phyloP scores from a whole-genome alignment of 2,113 vertebrate species.

The Speoplatyrhinus poulsoni region DNA sequence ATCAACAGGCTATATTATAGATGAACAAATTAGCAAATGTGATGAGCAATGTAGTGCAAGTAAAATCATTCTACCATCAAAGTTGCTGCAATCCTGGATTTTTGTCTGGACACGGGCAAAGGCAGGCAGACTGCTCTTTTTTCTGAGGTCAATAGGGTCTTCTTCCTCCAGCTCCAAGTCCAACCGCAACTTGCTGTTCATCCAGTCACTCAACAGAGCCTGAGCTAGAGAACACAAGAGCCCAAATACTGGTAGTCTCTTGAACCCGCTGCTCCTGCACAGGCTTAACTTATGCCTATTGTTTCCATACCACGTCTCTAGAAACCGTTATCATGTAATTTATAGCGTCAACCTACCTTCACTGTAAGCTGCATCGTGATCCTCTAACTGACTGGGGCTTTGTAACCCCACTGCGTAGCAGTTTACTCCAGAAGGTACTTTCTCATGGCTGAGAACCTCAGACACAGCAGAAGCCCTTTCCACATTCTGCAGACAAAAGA shows the following conservation, averaged over 20 bases:
- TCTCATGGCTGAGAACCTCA: slow-evolving; percentile 74
- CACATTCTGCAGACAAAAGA: slow-evolving; percentile 69
- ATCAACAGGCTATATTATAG: background rate
- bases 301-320: slow-evolving; percentile 15
- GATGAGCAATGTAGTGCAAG: background rate
- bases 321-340: background rate
- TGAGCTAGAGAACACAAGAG: slow-evolving; percentile 75
- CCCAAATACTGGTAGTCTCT: background rate
- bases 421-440: slow-evolving; percentile 40
- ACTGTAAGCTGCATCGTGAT: slow-evolving; percentile 78
- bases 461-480: slow-evolving; percentile 80
- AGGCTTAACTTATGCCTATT: background rate
- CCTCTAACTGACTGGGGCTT: slow-evolving; percentile 74
- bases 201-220: slow-evolving; percentile 84
- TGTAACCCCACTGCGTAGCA: slow-evolving; percentile 62
- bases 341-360: slow-evolving; percentile 79
- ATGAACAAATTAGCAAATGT: background rate
- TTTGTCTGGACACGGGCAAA: slow-evolving; percentile 26
- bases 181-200: slow-evolving; percentile 80
- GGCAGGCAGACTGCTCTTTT: slow-evolving; percentile 34
- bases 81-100: slow-evolving; percentile 69
- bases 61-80: slow-evolving; percentile 80
- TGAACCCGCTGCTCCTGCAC: background rate
- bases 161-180: slow-evolving; percentile 78
- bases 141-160: slow-evolving; percentile 45